Evolutionary conservation across 2,888 invertebrate genomes (phyloP).

Genomic region (Pogonocherus hispidulus): DNA sequence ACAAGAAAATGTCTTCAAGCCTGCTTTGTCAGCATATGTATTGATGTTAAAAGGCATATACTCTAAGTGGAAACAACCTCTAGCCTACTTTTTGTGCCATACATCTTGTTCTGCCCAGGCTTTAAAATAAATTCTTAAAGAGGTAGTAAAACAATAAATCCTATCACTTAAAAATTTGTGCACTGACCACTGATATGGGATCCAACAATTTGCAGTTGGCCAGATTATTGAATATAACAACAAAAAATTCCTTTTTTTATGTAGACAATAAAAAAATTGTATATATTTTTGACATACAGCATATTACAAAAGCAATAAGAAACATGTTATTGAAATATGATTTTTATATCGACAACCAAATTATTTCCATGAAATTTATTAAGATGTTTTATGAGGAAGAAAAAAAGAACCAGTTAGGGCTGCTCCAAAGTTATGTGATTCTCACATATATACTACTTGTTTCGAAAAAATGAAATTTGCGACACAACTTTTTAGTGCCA

Average conservation of each 20-base stretch:
- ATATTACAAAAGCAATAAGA: constrained; percentile 44
- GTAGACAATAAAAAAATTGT: constrained; percentile 37
- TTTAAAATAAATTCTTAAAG: neutral
- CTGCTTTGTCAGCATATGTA: constrained; percentile 30
- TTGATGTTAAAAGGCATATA: constrained; percentile 40
- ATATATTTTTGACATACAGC: constrained; percentile 49
- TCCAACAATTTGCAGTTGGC: constrained; percentile 40
- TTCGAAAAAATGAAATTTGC: constrained; percentile 49
- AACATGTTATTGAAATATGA: constrained; percentile 44
- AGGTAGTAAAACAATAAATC: neutral
- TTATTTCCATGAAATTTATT: constrained; percentile 30
- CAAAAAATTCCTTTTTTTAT: constrained; percentile 42
- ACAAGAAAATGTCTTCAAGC: constrained; percentile 27
- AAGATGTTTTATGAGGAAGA: neutral
- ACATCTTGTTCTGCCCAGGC: constrained; percentile 14
- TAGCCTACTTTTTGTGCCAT: constrained; percentile 39
- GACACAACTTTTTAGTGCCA: constrained; percentile 33
- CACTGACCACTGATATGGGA: constrained; percentile 32
- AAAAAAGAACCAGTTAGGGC: constrained; percentile 10
- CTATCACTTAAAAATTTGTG: neutral
- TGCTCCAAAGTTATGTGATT: constrained; percentile 2
- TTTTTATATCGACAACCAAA: constrained; percentile 34
- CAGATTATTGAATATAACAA: constrained; percentile 34
- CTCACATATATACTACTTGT: constrained; percentile 32
- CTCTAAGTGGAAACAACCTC: constrained; percentile 45